Evolutionary conservation across 1,140 invertebrate genomes (phyloP).

Genomic region (Centruroides sculpturatus): DNA sequence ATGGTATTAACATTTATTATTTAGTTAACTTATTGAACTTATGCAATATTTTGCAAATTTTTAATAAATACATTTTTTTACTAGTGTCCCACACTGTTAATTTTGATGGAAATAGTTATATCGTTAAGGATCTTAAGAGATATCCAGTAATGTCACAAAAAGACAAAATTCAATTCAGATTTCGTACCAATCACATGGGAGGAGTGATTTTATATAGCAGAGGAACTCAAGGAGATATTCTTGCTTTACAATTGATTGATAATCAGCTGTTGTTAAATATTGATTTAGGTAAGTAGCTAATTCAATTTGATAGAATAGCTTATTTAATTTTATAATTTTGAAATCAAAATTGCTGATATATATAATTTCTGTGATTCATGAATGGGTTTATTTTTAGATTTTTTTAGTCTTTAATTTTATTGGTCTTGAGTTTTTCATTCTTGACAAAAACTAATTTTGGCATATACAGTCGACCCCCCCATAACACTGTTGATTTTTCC

Average conservation of each 20-base stretch:
- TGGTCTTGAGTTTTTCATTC: too few relatives aligned
- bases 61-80: conserved; percentile 6
- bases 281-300: conserved; percentile 50
- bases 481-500: too few relatives aligned
- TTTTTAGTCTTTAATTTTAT: too few relatives aligned
- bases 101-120: conserved; percentile 22
- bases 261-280: conserved; percentile 81
- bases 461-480: too few relatives aligned
- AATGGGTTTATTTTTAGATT: too few relatives aligned
- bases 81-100: conserved; percentile 20
- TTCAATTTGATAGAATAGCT: not conserved
- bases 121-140: conserved; percentile 47
- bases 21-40: not conserved
- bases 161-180: conserved; percentile 78
- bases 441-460: too few relatives aligned
- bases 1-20: conserved; percentile 43
- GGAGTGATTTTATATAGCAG: conserved; percentile 80
- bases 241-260: conserved; percentile 75
- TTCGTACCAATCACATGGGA: conserved; percentile 77
- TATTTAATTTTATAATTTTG: not conserved
- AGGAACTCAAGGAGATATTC: conserved; percentile 86
- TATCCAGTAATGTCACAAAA: conserved; percentile 61
- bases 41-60: not conserved
- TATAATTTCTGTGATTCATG: too few relatives aligned
- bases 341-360: too few relatives aligned